Evolutionary conservation across 2,797 vertebrate genomes (phyloP).

Genomic region (Steatocranus sp.): DNA sequence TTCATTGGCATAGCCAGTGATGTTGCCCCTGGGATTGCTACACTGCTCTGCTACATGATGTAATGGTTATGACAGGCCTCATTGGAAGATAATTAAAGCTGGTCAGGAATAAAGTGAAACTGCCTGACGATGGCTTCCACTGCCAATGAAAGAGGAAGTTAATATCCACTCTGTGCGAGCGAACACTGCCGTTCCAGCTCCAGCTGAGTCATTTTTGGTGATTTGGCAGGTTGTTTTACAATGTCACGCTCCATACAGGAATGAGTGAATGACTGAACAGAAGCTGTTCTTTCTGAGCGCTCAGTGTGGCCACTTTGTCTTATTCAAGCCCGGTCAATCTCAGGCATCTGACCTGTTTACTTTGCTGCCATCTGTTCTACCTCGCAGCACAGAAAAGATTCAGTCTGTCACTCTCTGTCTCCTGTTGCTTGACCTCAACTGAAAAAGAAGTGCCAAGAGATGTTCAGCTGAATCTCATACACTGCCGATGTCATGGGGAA

Average conservation of each 20-base stretch:
- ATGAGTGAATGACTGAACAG: neutral
- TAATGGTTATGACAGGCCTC: slow-evolving; percentile 64
- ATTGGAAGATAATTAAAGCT: slow-evolving; percentile 61
- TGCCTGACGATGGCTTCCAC: slow-evolving; percentile 33
- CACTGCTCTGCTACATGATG: slow-evolving; percentile 53
- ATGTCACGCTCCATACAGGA: neutral
- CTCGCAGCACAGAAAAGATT: slow-evolving; percentile 17
- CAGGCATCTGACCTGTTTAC: slow-evolving; percentile 33
- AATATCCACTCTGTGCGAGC: slow-evolving; percentile 39
- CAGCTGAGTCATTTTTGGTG: neutral
- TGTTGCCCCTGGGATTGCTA: slow-evolving; percentile 46
- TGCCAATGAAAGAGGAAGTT: slow-evolving; percentile 29
- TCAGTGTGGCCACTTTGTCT: slow-evolving; percentile 7
- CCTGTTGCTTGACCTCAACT: neutral
- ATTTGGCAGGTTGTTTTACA: slow-evolving; percentile 25
- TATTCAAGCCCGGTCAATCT: neutral
- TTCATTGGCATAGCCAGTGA: slow-evolving; percentile 39
- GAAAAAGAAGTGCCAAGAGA: slow-evolving; percentile 31
- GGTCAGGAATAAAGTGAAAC: slow-evolving; percentile 48
- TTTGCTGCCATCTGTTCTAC: slow-evolving; percentile 51
- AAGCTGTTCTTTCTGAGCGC: neutral
- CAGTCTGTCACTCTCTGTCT: neutral
- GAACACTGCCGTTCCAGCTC: slow-evolving; percentile 9
- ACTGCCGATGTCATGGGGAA: slow-evolving; percentile 4
- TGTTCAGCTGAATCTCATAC: neutral